Evolutionary conservation across 2,113 vertebrate species (phyloP).

Genomic region (Penelope pileata): DNA sequence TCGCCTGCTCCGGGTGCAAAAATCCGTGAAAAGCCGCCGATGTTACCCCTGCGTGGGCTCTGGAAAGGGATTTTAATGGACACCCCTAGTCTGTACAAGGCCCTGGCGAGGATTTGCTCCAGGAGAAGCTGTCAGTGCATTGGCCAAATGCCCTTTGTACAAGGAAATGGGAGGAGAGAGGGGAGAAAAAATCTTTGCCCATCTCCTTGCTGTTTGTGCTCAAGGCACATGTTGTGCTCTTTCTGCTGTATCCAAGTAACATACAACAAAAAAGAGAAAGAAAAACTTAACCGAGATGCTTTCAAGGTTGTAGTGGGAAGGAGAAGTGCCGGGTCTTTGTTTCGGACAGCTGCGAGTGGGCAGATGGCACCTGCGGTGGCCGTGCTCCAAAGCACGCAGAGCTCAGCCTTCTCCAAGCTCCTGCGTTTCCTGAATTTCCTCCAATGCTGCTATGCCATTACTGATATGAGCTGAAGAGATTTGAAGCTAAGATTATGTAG

Average conservation of each 20-base stretch:
- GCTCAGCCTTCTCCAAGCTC: neutral
- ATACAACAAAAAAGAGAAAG: no score
- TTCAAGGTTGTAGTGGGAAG: accelerated
- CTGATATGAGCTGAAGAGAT: neutral
- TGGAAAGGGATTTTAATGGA: accelerated
- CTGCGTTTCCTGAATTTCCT: accelerated
- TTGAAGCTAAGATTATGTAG: neutral
- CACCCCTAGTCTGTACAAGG: accelerated
- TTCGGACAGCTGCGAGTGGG: accelerated
- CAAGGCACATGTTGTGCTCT: accelerated
- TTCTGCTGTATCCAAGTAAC: accelerated
- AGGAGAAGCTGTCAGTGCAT: accelerated
- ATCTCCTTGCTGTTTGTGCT: accelerated
- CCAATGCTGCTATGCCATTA: accelerated
- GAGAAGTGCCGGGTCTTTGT: neutral
- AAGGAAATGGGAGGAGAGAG: no score
- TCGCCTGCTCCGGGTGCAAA: neutral
- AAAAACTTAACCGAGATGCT: neutral
- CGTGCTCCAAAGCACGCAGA: accelerated
- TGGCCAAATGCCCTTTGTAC: accelerated
- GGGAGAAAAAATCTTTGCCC: neutral
- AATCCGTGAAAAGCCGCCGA: accelerated
- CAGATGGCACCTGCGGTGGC: accelerated
- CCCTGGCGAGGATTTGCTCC: accelerated
- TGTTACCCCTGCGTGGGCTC: accelerated